These are phyloP conservation scores for Monochamus alternatus DNA, from an alignment of 2,888 invertebrate genomes.

Conservation along the genomic window DNA sequence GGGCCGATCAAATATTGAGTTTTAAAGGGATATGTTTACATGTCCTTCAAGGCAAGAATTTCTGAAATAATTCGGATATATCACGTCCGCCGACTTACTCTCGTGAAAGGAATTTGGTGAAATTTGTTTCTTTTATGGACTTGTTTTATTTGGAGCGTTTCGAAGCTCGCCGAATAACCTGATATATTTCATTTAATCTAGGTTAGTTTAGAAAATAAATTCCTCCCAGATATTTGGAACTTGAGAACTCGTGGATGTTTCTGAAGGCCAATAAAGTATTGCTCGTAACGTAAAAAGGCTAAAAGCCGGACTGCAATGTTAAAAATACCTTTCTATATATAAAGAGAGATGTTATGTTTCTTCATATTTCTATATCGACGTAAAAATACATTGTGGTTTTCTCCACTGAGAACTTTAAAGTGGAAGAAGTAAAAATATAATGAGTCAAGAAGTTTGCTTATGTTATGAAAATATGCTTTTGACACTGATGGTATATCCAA, in stretches of 20 bases:
- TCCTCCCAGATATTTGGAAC: constrained; percentile 38
- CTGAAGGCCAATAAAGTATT: constrained; percentile 1
- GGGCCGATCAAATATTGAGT: constrained; percentile 50
- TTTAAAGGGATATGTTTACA: constrained; percentile 57
- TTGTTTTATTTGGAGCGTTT: constrained; percentile 31
- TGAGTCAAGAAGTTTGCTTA: no score
- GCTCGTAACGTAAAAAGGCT: no score
- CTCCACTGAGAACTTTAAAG: no score
- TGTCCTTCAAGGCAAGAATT: constrained; percentile 51
- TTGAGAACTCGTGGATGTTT: constrained; percentile 5
- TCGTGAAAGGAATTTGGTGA: constrained; percentile 36
- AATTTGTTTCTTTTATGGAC: constrained; percentile 43
- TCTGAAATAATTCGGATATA: constrained; percentile 56
- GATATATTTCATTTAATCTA: constrained; percentile 39
- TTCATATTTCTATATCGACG: no score
- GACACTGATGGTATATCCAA: no score
- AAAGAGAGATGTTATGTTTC: no score
- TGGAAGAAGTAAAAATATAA: no score
- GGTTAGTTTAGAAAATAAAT: constrained; percentile 41
- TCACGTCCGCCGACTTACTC: constrained; percentile 47
- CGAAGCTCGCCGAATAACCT: constrained; percentile 31
- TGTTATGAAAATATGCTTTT: no score
- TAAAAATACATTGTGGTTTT: no score
- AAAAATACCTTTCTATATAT: no score
- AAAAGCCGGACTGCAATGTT: no score